Base-by-base conservation (phyloP, 2,113 vertebrate genomes). In the Eira barbara region DNA sequence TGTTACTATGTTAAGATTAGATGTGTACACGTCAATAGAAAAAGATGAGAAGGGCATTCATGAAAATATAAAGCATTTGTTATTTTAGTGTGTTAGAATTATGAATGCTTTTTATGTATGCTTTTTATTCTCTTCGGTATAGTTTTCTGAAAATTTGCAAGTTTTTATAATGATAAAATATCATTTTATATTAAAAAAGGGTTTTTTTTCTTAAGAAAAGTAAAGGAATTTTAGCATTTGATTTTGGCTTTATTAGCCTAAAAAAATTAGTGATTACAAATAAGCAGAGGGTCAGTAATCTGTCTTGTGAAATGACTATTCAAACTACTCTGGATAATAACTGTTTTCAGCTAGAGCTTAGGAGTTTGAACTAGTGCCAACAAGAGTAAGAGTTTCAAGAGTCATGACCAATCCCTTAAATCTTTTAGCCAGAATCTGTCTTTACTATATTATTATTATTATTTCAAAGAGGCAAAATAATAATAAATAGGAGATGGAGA, bases 51-150 rank as follows among this genome's bases (percentile, higher is more conserved):
- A 96, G 18, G 39, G 20, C 1, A 92, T 21, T 85, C 1, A 71
- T 74, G 59, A 97, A 97, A 91, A 83, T 61, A 93, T 25, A 94
- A 94, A 95, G 42, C 73, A 97, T 39, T 80, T 86, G 29, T 52
- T 93, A 91, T 23, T 91, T 87, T 4, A 84, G 3, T 91, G 74
- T 80, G 10, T 86, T 83, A 87, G 36, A 93, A 71, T 83, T 83
- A 82, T 59, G 4, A 36, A 59, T 82, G 20, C 29, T 90, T 78
- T 42, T 83, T 83, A 82, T 59, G 4, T 45, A 59, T 76, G 15
- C 29, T 90, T 78, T 95, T 96, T 91, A 90, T 86, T 94, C 7
- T 3, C 20, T 95, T 78, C 80, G 89, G 18, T 93, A 89, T n/a
- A 87, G 7, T 94, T 92, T 65, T 91, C 20, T n/a, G 25, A 94